A percentile compares a stretch with the other conserved stretches of the same genome.
Conservation (phyloP, 2,797 vertebrate genomes). For the Hylomyscus alleni region DNA sequence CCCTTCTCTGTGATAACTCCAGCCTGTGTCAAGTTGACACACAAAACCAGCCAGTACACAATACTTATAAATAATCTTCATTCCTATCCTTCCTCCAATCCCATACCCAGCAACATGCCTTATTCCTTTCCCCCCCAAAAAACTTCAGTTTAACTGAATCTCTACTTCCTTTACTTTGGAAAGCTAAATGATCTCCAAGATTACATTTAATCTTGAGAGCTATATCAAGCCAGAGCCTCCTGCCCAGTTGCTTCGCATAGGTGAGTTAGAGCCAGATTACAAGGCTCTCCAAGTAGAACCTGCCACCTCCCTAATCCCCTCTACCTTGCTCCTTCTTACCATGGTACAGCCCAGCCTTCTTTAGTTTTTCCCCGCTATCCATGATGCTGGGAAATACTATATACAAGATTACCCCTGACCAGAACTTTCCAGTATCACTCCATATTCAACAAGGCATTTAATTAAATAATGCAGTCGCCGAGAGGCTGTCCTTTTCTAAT, state of each 20-base stretch:
- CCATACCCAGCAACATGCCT: neutral
- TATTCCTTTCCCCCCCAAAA: neutral
- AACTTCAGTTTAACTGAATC: neutral
- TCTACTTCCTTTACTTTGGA: neutral
- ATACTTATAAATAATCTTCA: neutral
- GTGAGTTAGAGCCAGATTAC: neutral
- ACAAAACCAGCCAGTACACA: too few relatives aligned
- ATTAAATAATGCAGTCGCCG: neutral
- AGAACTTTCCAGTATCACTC: neutral
- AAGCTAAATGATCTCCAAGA: neutral
- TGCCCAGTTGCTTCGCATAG: rapidly evolving
- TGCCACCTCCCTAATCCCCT: rapidly evolving
- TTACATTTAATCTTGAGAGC: neutral
- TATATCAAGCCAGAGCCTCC: neutral
- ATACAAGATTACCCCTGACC: neutral
- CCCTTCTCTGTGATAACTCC: too few relatives aligned
- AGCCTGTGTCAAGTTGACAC: too few relatives aligned
- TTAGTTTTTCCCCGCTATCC: neutral
- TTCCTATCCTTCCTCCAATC: neutral
- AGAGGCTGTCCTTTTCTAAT: neutral
- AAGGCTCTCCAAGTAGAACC: neutral
- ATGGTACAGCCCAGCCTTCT: rapidly evolving
- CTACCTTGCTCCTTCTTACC: rapidly evolving
- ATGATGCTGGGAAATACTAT: neutral
- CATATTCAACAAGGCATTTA: neutral